Base-by-base conservation (phyloP, 2,888 invertebrate species). In the Tetrapedia diversipes region DNA sequence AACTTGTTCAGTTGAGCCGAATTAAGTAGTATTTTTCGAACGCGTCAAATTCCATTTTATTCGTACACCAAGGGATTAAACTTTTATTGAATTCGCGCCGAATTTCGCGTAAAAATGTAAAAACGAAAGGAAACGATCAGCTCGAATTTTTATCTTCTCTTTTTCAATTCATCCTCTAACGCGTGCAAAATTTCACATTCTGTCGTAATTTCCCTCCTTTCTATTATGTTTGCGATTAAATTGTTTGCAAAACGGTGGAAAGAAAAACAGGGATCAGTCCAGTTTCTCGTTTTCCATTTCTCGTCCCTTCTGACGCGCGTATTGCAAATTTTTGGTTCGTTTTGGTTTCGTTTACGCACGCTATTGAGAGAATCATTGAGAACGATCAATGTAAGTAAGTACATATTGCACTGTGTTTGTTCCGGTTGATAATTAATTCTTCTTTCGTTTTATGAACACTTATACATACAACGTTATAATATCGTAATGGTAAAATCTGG, bases 401-500 rank as follows among this genome's bases (percentile, higher is more conserved):
- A n/a, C n/a, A n/a, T n/a, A 83, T 84, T 80, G 81, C 80, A 77
- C 83, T 79, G 80, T 57, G 59, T 77, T 59, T 71, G 74, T 74
- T 69, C 73, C 77, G 80, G 51, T 45, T 64, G 82, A 80, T 74
- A 70, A 77, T 83, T 73, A 76, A 3, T 39, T 16, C 27, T 43
- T 22, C 16, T 34, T 51, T 43, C 29, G 22, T 53, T 61, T 72
- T 61, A 76, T 80, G 80, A 83, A 83, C 77, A 84, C 83, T 84
- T 83, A 83, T 72, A 78, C 77, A 72, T 83, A 84, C 61, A 83
- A 79, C 67, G 67, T 84, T 82, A 78, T 81, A 84, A 83, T 83
- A 83, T 83, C 84, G 64, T 75, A 80, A 79, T 80, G 77, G 80
- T 83, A 83, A 79, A 83, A 83, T 83, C 79, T 84, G 84, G 73